Evolutionary conservation across 2,888 invertebrate genomes (phyloP).

Genomic region (Apamea crenata): DNA sequence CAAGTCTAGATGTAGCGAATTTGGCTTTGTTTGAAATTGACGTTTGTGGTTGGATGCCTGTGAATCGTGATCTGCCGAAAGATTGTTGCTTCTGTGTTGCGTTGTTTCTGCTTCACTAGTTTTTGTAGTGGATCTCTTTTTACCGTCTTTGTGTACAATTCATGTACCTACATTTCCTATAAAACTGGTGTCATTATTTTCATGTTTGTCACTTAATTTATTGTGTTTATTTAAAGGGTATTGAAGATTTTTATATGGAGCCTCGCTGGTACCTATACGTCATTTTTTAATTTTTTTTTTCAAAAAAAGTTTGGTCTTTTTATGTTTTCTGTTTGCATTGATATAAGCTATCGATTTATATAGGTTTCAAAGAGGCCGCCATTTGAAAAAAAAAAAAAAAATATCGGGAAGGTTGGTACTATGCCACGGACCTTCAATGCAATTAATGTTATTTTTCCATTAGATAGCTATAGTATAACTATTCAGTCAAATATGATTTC

Average conservation of each 20-base stretch:
- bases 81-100: not conserved
- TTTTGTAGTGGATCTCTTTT: not conserved
- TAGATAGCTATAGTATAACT: not conserved
- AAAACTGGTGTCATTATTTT: not conserved
- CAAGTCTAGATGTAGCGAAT: slow-evolving; percentile 10
- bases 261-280: too few species aligned
- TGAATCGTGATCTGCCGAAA: not conserved
- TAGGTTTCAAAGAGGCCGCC: too few species aligned
- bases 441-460: not conserved
- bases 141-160: not conserved
- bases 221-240: not conserved
- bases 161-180: not conserved
- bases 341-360: not conserved
- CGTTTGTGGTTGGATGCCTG: slow-evolving; percentile 8
- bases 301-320: not conserved
- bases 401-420: not conserved
- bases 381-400: not conserved
- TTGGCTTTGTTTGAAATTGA: slow-evolving; percentile 35
- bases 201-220: not conserved
- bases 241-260: too few species aligned
- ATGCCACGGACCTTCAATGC: not conserved
- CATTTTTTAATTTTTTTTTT: too few species aligned
- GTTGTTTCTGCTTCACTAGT: slow-evolving; percentile 4
- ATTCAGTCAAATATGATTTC: not conserved
- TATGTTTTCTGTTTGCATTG: not conserved